phyloP scores from a whole-genome alignment of 1,140 invertebrate genomes.

The Eriocheir sinensis region DNA sequence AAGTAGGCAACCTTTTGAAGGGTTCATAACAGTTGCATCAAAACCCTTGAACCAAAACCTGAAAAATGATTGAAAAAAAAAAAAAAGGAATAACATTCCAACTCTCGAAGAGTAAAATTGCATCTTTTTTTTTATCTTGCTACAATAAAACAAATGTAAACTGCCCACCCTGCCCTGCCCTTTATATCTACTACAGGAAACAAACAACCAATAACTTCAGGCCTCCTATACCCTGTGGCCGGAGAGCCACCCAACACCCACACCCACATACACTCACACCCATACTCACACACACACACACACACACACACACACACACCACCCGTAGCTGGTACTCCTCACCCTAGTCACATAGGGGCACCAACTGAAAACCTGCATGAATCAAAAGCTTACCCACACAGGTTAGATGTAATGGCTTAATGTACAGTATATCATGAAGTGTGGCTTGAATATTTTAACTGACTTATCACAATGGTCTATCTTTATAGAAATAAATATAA shows the following conservation, averaged over 20 bases:
- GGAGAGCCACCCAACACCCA: neutral
- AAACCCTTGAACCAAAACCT: neutral
- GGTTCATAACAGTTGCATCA: neutral
- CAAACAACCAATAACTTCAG: slow-evolving; percentile 25
- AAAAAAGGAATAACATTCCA: neutral
- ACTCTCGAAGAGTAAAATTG: neutral
- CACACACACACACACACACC: neutral
- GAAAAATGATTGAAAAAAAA: neutral
- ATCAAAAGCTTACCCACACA: neutral
- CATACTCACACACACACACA: too few relatives aligned
- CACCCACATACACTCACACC: neutral
- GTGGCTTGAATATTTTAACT: slow-evolving; percentile 23
- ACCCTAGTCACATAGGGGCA: slow-evolving; percentile 1
- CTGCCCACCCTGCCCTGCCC: neutral
- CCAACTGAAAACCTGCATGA: neutral
- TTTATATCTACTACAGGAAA: slow-evolving; percentile 31
- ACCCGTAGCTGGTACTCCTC: neutral
- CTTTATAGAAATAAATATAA: slow-evolving; percentile 60
- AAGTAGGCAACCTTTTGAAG: neutral
- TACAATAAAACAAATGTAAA: slow-evolving; percentile 16
- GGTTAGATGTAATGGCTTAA: slow-evolving; percentile 11
- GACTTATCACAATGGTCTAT: slow-evolving; percentile 62
- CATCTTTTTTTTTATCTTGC: neutral
- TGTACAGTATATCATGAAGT: slow-evolving; percentile 25
- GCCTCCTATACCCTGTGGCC: neutral